Evolutionary conservation across 2,797 vertebrate species (phyloP), one percentile per base, ranked within the genome.

Genomic region (Sebastes iracundus): DNA sequence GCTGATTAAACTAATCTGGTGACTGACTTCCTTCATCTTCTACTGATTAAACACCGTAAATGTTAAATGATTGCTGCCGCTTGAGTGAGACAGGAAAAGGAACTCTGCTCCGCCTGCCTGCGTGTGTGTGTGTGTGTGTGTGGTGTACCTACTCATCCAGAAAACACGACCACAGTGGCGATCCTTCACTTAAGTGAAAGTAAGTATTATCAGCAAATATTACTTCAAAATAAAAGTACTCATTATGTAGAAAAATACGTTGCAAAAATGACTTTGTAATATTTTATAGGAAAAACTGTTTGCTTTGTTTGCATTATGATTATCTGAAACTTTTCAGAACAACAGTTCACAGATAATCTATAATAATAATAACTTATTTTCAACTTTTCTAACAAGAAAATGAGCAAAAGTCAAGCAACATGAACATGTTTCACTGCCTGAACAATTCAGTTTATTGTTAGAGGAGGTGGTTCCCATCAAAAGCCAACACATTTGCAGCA

Each of bases 1-100:
- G 58, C 72, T 88, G 81, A 92, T 93, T 93, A 82, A 64, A 77
- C 76, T 72, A 73, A 80, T 83, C 64, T 65, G 28, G 33, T 69
- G 59, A 74, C 53, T 58, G 68, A 74, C 82, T 84, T 92, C 85
- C 85, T 84, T 77, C 75, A 69, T 82, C 75, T 58, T 77, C 55
- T 25, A 20, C 71, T 87, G 85, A 88, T 87, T 88, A 88, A 86
- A 90, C 55, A 23, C 62, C 30, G 55, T 49, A 72, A 82, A 78
- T 66, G 66, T 25, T 75, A 77, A 87, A 83, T 25, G 53, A 23
- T 28, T 53, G 56, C 60, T 67, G 70, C 35, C 30, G 60, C 35
- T 46, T 62, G 25, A 49, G 42, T 52, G 83, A 65, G 67, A 38
- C 75, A 77, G 81, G 84, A 81, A 72, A 59, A 65, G 18, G 23